Evolutionary conservation across 2,113 vertebrate species (phyloP).

Genomic region (Triplophysa tibetana): DNA sequence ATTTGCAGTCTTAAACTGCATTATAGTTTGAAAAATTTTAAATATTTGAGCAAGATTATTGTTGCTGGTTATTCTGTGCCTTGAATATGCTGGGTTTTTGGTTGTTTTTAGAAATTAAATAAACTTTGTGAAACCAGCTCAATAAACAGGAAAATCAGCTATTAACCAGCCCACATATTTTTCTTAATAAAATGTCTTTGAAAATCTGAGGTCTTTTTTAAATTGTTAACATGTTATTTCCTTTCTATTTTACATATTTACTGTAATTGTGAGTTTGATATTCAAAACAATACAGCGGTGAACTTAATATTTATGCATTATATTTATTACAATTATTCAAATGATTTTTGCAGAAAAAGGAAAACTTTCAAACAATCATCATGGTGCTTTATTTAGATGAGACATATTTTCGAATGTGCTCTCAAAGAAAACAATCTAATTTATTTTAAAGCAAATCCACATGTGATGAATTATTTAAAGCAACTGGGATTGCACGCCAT

Average conservation of each 20-base stretch:
- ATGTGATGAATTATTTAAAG: constrained; percentile 71
- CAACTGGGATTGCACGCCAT: constrained; percentile 61
- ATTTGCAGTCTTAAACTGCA: too few relatives aligned
- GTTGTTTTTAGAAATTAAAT: too few relatives aligned
- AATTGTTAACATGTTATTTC: neutral
- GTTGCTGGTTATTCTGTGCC: too few relatives aligned
- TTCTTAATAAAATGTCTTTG: neutral
- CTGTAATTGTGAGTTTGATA: neutral
- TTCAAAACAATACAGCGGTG: neutral
- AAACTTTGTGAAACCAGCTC: too few relatives aligned
- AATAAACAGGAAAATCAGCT: too few relatives aligned
- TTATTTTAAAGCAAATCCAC: constrained; percentile 66
- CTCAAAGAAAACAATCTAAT: constrained; percentile 55
- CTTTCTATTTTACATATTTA: neutral
- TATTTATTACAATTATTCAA: neutral
- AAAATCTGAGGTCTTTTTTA: neutral
- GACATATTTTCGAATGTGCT: constrained; percentile 47
- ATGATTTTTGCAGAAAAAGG: constrained; percentile 21
- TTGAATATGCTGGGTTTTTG: too few relatives aligned
- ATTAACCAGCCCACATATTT: neutral
- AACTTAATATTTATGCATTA: neutral
- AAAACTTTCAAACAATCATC: constrained; percentile 12
- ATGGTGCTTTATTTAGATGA: constrained; percentile 53
- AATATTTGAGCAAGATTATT: too few relatives aligned
- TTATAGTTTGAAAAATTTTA: too few relatives aligned